These are phyloP conservation scores for Drosophila monieri DNA, from an alignment of 2,888 invertebrate genomes.

Conservation along the genomic window DNA sequence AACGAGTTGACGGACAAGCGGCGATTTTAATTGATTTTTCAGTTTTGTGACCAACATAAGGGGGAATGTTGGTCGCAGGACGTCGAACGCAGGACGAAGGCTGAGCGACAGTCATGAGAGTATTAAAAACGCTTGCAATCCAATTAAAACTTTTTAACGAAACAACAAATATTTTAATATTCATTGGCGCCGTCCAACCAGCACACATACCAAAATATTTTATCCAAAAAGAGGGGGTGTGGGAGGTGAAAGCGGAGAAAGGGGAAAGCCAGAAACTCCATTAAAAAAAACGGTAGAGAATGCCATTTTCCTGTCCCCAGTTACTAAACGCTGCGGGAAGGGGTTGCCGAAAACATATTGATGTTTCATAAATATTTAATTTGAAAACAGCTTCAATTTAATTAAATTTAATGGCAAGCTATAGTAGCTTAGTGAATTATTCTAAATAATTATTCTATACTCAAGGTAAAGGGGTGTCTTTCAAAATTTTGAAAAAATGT, in stretches of 20 bases:
- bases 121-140: slow-evolving; percentile 73
- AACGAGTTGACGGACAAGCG: slow-evolving; percentile 47
- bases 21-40: slow-evolving; percentile 72
- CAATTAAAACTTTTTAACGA: slow-evolving; percentile 72
- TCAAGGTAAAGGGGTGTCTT: too few species aligned
- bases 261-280: slow-evolving; percentile 14
- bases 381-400: not conserved
- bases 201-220: slow-evolving; percentile 20
- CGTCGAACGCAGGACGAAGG: not conserved
- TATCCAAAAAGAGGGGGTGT: not conserved
- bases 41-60: slow-evolving; percentile 35
- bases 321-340: not conserved
- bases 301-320: not conserved
- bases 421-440: not conserved
- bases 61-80: not conserved
- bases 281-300: slow-evolving; percentile 4
- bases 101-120: slow-evolving; percentile 53
- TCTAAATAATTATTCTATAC: too few species aligned
- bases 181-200: slow-evolving; percentile 49
- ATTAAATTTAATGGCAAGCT: not conserved
- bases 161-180: slow-evolving; percentile 68
- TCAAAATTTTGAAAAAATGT: too few species aligned
- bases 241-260: not conserved
- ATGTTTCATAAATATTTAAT: not conserved
- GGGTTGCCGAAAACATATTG: not conserved